Base-by-base conservation (phyloP, 2,113 vertebrate genomes). In the Dicaeum eximium region DNA sequence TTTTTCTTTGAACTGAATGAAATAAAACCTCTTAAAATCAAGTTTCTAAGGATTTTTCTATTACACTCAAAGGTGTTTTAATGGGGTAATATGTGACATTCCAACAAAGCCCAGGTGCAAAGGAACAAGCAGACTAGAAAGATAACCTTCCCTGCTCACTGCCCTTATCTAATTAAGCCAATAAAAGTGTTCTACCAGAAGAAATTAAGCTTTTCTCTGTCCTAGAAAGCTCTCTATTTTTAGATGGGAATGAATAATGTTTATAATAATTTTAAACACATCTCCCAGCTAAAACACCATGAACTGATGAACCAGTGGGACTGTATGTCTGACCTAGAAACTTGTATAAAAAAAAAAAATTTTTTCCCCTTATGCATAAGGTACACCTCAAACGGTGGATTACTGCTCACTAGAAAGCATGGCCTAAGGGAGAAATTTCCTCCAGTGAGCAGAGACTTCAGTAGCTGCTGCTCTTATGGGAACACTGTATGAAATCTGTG, bases 171-270 rank as follows among this genome's bases (percentile, higher is more conserved):
- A 87, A 92, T 86, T 42, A 94, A 64, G 69, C 61, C 73, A 89
- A 94, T 79, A 64, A 25, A 92, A 64, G 14, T 69, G 80, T 91
- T 84, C 73, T 87, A 54, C 24, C 73, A 89, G 83, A 96, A 81
- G 15, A 83, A 84, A 92, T 69, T 24, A 56, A 65, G 45, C n/a
- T 95, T 85, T 74, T 71, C 61, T 74, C 38, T 91, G 77, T 84
- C 50, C 64, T 88, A 94, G 75, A 95, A 95, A 95, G 38, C 23
- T 22, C 40, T 92, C 86, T 95, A 71, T 75, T 91, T 94, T 96
- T 53, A 95, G 72, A 87, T 44, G 12, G 23, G 37, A 94, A 89
- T 33, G 19, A 93, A 88, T 83, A 88, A 80, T 18, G 27, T 79
- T 95, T 79, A 37, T 15, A 79, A 30, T 30, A 10, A 92, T 56